Percentiles rank a stretch among this genome's conserved stretches.
These are phyloP conservation scores for Vireo griseus DNA, from an alignment of 2,797 vertebrate species.

Conservation along the genomic window DNA sequence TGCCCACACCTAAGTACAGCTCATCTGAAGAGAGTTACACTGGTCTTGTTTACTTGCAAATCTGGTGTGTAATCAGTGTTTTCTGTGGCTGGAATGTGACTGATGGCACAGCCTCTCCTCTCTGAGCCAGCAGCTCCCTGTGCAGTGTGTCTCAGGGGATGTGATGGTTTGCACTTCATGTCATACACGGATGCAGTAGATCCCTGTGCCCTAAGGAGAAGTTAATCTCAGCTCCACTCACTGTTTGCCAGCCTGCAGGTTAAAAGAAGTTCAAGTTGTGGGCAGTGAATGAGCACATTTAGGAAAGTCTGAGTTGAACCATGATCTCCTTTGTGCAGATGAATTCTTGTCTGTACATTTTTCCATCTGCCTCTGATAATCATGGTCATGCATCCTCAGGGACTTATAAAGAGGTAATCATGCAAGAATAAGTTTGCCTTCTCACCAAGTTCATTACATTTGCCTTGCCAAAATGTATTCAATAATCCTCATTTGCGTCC, in stretches of 20 bases:
- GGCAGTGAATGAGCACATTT: neutral
- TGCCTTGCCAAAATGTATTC: neutral
- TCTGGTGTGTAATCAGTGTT: neutral
- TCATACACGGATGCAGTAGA: neutral
- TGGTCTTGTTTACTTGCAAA: neutral
- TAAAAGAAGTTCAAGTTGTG: neutral
- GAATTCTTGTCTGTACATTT: neutral
- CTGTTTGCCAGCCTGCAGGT: neutral
- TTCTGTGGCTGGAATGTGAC: neutral
- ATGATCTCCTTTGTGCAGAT: neutral
- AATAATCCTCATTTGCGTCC: neutral
- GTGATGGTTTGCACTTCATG: neutral
- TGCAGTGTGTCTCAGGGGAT: neutral
- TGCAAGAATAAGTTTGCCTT: neutral
- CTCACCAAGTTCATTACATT: neutral
- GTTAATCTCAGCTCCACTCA: neutral
- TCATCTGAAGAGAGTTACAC: neutral
- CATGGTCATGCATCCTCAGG: neutral
- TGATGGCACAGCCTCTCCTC: neutral
- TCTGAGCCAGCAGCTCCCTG: neutral
- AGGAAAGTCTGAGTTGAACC: neutral
- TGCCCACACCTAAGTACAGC: neutral
- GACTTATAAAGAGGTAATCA: neutral
- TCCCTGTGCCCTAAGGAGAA: neutral
- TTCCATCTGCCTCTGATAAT: neutral